Base-by-base conservation (phyloP, 2,888 invertebrate genomes). In the Eristalinus aeneus region DNA sequence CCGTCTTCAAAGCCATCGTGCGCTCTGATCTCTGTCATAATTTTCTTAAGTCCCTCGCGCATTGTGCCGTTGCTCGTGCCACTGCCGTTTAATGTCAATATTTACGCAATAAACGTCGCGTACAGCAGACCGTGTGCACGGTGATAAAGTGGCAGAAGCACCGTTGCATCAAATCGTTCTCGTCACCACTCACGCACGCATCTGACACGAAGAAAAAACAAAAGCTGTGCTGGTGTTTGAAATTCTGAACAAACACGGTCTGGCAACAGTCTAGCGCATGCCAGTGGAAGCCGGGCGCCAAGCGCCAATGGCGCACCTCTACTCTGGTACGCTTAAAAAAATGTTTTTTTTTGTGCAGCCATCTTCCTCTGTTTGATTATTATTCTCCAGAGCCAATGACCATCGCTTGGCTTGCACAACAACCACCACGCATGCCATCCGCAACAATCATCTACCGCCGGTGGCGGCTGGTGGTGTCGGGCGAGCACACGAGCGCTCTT, bases 261-360 rank as follows among this genome's bases (percentile, higher is more conserved):
- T 85, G 16, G 54, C 53, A 53, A 60, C 6, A 69, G 85, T 81
- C 85, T 85, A 64, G 71, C 84, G 36, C 53, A 31, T 85, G 76
- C 76, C 67, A 80, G 61, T 46, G 72, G 67, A 79, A 79, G 36
- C 53, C 63, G 23, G 85, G 85, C 85, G 81, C 85, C 85, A 58
- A 63, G 81, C 85, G 76, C 81, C 81, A 60, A 53, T 81, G 85
- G 81, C 81, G 85, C 85, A 81, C 76, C 85, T 81, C 46, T 39
- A 23, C 12, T n/a, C n/a, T 22, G 58, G n/a, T 63, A 71, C 76
- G 67, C 16, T 68, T 72, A 39, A 60, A 74, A 69, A 64, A 65
- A 63, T 60, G 31, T 67, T 73, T 65, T 56, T n/a, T 61, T 64
- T 65, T 58, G 31, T 5, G 2, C 27, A 10, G 46, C 16, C 46